phyloP scores from a whole-genome alignment of 2,113 vertebrate genomes.

The Sakesphorus luctuosus region DNA sequence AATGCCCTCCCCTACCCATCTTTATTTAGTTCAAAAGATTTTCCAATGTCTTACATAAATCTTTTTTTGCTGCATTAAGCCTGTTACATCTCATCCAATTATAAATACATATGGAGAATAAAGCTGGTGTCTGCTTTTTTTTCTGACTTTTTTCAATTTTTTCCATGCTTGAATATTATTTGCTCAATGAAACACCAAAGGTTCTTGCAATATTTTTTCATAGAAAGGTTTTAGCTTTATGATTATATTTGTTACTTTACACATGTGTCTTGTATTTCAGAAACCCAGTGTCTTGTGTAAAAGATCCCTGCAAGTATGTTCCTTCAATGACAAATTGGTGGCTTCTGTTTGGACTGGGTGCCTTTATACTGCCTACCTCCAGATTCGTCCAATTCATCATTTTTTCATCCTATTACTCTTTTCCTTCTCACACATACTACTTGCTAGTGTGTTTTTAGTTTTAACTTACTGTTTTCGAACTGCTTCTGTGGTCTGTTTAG shows the following conservation, averaged over 20 bases:
- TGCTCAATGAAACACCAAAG: not conserved
- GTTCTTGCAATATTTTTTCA: not conserved
- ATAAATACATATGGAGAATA: not conserved
- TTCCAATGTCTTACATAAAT: not conserved
- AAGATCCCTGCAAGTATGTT: not conserved
- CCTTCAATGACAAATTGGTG: not conserved
- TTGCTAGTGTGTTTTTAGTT: not conserved
- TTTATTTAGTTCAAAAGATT: not conserved
- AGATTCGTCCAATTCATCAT: not conserved
- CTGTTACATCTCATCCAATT: not conserved
- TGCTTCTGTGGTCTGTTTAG: not conserved
- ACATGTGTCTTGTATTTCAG: not conserved
- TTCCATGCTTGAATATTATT: not conserved
- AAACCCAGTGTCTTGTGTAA: not conserved
- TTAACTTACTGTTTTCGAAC: not conserved
- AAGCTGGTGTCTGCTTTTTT: not conserved
- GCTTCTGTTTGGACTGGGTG: not conserved
- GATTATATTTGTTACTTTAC: not conserved
- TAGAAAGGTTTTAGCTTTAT: not conserved
- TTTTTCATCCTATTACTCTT: not conserved
- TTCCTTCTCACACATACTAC: not conserved
- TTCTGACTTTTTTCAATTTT: not conserved
- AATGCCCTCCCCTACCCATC: not conserved
- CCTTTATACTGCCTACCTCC: not conserved
- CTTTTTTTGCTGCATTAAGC: not conserved